phyloP scores from a whole-genome alignment of 2,113 vertebrate genomes.

The Muntiacus reevesi region DNA sequence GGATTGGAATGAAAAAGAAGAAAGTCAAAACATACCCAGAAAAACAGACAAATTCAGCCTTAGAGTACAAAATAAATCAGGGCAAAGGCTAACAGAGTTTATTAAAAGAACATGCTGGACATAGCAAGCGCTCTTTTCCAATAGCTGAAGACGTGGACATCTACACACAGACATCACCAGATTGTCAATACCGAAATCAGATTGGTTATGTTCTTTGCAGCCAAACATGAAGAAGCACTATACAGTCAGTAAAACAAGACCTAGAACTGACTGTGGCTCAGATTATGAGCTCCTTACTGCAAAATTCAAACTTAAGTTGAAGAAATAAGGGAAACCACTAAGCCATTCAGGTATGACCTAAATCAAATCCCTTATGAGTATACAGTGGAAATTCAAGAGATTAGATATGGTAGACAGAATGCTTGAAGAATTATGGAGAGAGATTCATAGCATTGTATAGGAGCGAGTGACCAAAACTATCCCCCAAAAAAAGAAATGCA shows the following conservation, averaged over 20 bases:
- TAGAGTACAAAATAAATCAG: background rate
- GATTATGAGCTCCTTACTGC: background rate
- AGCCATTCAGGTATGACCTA: background rate
- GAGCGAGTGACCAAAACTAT: background rate
- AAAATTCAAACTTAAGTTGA: background rate
- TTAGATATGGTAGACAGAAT: background rate
- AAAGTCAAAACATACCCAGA: background rate
- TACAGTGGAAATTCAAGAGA: background rate
- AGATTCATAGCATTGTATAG: background rate
- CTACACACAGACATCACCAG: background rate
- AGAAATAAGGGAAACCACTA: background rate
- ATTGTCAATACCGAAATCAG: background rate
- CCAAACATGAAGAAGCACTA: background rate
- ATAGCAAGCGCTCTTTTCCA: background rate
- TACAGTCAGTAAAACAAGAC: background rate
- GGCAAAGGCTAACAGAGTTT: background rate
- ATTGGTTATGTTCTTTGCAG: background rate
- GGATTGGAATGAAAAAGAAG: background rate
- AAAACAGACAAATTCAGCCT: background rate
- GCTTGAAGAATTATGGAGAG: background rate
- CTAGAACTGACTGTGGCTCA: background rate
- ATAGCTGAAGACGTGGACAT: background rate
- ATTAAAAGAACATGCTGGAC: background rate
- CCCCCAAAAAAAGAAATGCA: rapidly evolving
- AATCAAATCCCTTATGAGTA: background rate